These are phyloP conservation scores for Equus przewalskii DNA, from an alignment of 2,113 vertebrate genomes.

Conservation along the genomic window DNA sequence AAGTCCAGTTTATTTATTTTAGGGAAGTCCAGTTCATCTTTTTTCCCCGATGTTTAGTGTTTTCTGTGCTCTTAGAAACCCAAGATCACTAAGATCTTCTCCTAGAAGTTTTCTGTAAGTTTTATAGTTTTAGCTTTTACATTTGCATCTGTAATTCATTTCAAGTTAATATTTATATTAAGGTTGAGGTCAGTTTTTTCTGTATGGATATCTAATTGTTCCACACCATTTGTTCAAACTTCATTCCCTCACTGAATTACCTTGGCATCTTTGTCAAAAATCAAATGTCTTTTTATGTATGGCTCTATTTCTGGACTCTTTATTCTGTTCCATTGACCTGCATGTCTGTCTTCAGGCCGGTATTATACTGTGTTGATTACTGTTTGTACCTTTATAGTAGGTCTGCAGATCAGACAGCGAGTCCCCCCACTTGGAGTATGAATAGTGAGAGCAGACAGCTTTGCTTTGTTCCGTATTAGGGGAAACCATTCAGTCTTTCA, in stretches of 20 bases:
- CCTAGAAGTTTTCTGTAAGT: neutral
- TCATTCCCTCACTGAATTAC: neutral
- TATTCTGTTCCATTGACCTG: neutral
- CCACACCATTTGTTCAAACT: neutral
- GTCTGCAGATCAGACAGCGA: neutral
- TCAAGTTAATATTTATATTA: slow-evolving; percentile 28
- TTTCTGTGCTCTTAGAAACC: neutral
- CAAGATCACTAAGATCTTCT: neutral
- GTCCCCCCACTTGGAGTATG: neutral
- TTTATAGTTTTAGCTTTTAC: slow-evolving; percentile 32
- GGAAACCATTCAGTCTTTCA: neutral
- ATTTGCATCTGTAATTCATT: neutral
- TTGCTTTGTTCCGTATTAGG: neutral
- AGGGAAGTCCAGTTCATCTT: neutral
- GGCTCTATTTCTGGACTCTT: neutral
- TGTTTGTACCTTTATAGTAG: neutral
- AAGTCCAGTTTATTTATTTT: neutral
- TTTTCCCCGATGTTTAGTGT: neutral
- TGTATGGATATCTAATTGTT: neutral
- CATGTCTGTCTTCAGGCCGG: neutral
- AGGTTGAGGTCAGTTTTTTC: neutral
- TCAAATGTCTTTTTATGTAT: neutral
- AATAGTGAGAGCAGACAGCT: neutral
- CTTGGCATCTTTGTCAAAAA: neutral
- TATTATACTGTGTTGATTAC: neutral